Base-by-base conservation (phyloP, 2,888 invertebrate species). In the Lithophane semibrunnea region DNA sequence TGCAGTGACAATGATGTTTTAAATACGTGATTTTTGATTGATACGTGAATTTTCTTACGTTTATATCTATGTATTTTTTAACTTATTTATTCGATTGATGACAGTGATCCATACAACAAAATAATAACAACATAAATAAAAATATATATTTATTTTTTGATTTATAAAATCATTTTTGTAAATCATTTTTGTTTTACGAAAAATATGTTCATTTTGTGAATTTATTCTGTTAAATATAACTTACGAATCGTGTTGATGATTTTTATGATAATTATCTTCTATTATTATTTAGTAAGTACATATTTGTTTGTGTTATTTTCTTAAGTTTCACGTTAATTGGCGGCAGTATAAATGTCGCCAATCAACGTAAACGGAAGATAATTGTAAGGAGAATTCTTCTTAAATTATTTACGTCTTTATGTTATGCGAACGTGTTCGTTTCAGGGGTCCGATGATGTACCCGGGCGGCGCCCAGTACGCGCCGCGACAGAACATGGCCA, bases 371-470 rank as follows among this genome's bases (percentile, higher is more conserved):
- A 52, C 7, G 18, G 1, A 7, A 54, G 21, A n/a, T n/a, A 54
- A n/a, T 29, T 8, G 24, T 16, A 16, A 60, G 44, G 16, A 24
- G 24, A n/a, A n/a, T 49, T 29, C 10, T 3, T 5, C 21, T 21
- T 7, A 56, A 58, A 9, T 76, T 21, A 16, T 79, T 42, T 29
- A 4, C 9, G 1, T 24, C 24, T 21, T 37, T 12, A 21, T 47
- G 3, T 49, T 5, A 18, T 52, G 12, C 4, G 75, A 52, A 80
- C 37, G 1, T 21, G 7, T 64, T 42, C 9, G 5, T 80, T 37
- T 0, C 92, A 96, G 96, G 69, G 94, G 94, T 2, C 95, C 94
- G 12, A 95, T 96, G 95, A 94, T 96, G 95, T 96, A 96, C 87
- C 86, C 90, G 13, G 91, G 92, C 56, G 93, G 93, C 37, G 89